These are phyloP conservation scores for Chymomyza amoena DNA, from an alignment of 2,888 invertebrate genomes.

Conservation along the genomic window DNA sequence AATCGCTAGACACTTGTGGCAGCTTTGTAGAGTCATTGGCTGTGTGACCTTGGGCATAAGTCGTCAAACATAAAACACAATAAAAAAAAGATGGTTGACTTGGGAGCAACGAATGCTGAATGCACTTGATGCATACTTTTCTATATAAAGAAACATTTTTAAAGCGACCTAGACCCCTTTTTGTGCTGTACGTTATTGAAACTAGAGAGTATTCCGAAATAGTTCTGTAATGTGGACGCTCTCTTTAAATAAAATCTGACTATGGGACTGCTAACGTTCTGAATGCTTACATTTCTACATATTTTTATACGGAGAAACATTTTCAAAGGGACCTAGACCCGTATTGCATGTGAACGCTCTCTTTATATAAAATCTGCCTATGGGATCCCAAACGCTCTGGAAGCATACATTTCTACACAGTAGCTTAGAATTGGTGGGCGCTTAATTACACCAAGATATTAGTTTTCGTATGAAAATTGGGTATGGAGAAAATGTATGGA, in stretches of 20 bases:
- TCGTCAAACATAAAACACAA: not conserved
- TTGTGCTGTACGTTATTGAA: not conserved
- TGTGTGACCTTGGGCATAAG: constrained; percentile 20
- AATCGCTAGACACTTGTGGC: constrained; percentile 1
- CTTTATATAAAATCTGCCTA: too few species aligned
- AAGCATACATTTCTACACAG: too few species aligned
- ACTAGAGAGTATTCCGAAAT: too few species aligned
- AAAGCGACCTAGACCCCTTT: not conserved
- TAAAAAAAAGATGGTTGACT: not conserved
- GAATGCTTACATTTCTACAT: not conserved
- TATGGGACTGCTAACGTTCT: too few species aligned
- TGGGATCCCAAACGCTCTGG: too few species aligned
- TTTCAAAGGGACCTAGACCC: not conserved
- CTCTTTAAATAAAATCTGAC: too few species aligned
- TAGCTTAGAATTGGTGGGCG: too few species aligned
- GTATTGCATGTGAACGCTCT: not conserved
- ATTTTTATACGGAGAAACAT: not conserved
- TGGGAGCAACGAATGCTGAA: not conserved
- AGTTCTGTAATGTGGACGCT: too few species aligned
- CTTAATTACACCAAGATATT: too few species aligned
- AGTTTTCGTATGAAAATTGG: too few species aligned
- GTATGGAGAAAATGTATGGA: too few species aligned
- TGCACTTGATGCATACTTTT: not conserved
- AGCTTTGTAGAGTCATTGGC: not conserved
- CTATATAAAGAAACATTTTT: not conserved